phyloP scores from a whole-genome alignment of 2,888 invertebrate genomes.

The Acleris laterana region DNA sequence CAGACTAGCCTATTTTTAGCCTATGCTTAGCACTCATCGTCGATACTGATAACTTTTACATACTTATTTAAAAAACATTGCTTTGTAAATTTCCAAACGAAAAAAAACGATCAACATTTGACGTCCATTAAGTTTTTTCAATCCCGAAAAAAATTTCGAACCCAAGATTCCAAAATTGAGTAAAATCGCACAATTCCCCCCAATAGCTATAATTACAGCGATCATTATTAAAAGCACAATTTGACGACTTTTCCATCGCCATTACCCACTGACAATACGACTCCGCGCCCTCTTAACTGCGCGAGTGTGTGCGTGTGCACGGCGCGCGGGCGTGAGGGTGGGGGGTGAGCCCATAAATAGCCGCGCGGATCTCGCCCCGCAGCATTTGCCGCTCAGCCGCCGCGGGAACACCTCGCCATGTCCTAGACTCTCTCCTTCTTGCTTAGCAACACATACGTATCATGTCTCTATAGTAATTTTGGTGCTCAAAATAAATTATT shows the following conservation, averaged over 20 bases:
- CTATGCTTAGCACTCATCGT: too few relatives aligned
- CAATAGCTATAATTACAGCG: conserved; percentile 63
- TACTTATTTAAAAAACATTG: too few relatives aligned
- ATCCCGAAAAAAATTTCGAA: not conserved
- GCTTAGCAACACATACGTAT: conserved; percentile 73
- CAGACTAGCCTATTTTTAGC: too few relatives aligned
- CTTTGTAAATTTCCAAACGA: too few relatives aligned
- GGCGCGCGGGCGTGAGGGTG: conserved; percentile 30
- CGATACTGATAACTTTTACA: too few relatives aligned
- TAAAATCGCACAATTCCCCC: conserved; percentile 39
- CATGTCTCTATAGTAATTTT: conserved; percentile 74
- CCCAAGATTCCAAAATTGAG: not conserved
- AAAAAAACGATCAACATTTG: too few relatives aligned
- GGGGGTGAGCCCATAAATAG: conserved; percentile 40
- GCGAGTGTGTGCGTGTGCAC: conserved; percentile 46
- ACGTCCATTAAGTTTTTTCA: too few relatives aligned
- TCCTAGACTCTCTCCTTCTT: conserved; percentile 62
- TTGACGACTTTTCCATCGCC: conserved; percentile 75
- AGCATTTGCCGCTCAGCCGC: conserved; percentile 64
- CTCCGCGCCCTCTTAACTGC: conserved; percentile 68
- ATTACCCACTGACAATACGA: conserved; percentile 78
- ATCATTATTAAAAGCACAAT: conserved; percentile 74
- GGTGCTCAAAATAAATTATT: conserved; percentile 74
- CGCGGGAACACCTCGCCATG: conserved; percentile 57
- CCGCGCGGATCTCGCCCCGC: conserved; percentile 42